Base-by-base conservation (phyloP, 1,140 invertebrate genomes). In the Drosophila jambulina region DNA sequence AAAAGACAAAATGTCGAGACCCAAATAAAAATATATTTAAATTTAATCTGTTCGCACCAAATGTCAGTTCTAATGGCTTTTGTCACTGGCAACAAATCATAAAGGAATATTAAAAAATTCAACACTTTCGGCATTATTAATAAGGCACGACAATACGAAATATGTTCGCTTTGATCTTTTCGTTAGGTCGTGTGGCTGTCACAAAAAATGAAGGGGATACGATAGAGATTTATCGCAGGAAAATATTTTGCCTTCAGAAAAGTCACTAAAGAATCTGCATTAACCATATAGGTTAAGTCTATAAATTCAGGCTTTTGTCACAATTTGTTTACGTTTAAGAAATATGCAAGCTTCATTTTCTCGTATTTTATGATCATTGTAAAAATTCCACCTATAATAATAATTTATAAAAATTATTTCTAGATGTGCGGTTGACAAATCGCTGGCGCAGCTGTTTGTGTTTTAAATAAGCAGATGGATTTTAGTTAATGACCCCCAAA, bases 401-500 rank as follows among this genome's bases (percentile, higher is more conserved):
- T 57, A 61, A 60, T 58, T 56, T 61, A 49, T 60, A 53, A 21
- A 42, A 53, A n/a, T 49, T 40, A 36, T 58, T 34, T 59, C 45
- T 54, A 36, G 21, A 38, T 61, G 23, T 45, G 45, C 40, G 75
- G 69, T 75, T 88, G 84, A 88, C 84, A 88, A 88, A 88, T 88
- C 88, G 84, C 75, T 88, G 84, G 80, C 85, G 67, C 84, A 88
- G 84, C 84, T 88, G 84, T 67, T 90, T 78, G 74, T 80, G 85
- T 84, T 84, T 84, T 42, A 84, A 80, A 87, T 88, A 88, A 87
- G 77, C 65, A 57, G 69, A 49, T 78, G 78, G 84, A 90, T 90
- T 88, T 88, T 78, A 80, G 72, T 90, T 88, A 88, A 88, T 88
- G 80, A 83, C 78, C 83, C 84, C 76, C 84, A 88, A 88, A 51